Evolutionary conservation across 2,113 vertebrate species (phyloP), one percentile per base, ranked within the genome.

Genomic region (Eonycteris spelaea): DNA sequence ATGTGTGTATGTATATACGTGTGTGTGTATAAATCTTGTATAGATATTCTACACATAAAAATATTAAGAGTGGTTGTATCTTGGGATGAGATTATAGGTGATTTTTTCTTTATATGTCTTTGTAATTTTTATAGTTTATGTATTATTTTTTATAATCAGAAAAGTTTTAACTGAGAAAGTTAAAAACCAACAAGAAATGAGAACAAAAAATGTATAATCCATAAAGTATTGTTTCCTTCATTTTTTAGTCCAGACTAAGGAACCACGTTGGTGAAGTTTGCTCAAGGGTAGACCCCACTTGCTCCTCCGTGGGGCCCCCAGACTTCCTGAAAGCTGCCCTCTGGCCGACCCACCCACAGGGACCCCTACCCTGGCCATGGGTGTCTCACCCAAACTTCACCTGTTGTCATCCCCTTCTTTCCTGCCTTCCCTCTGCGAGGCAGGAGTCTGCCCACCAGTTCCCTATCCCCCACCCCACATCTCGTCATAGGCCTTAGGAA

Each of bases 131-230:
- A 57, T 51, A n/a, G 6, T 65, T 90, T 26, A 38, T 33, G 7
- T 68, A 35, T 77, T 82, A 73, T 7, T 82, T 82, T 88, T 75
- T 43, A 82, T 74, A 82, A 40, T 83, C 71, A 75, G 40, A 88
- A 71, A 70, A 65, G 7, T 61, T 77, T n/a, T 75, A 28, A 67
- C 57, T 45, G 61, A 70, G 43, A 78, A 94, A 30, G 65, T 71
- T 48, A 57, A 85, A 89, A 78, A 57, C 24, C 35, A 61, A 74
- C 3, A 61, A 91, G 26, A 61, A 77, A 79, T 65, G 45, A 89
- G 38, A 65, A 53, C 28, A 28, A 61, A 35, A 77, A 57, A 22
- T 1, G 4, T 61, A 2, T 53, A 21, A n/a, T 13, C 40, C 9
- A 13, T 33, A 14, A 35, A 45, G 19, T 38, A 74, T 11, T 15